phyloP scores from a whole-genome alignment of 37 sponge, comb jelly and placozoan genomes.

The Lycopodina hypogea region DNA sequence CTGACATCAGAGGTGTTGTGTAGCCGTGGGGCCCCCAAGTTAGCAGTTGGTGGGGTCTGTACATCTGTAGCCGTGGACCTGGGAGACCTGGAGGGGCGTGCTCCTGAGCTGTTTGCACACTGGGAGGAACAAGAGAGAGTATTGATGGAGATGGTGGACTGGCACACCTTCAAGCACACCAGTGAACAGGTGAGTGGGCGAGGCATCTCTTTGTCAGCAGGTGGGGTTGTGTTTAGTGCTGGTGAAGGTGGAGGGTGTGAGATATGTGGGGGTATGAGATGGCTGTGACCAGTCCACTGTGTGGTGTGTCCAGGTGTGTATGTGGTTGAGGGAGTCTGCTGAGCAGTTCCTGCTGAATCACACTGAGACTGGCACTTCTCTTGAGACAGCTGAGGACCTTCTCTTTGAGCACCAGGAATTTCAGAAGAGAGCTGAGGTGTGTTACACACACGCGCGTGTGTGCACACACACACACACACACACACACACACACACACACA shows the following conservation, averaged over 20 bases:
- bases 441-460: background rate
- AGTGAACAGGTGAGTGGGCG: conserved; percentile 25
- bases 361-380: conserved; percentile 49
- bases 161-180: conserved; percentile 32
- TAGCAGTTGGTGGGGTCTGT: conserved; percentile 31
- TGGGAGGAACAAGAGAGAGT: conserved; percentile 34
- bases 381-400: conserved; percentile 56
- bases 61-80: conserved; percentile 34
- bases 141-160: conserved; percentile 32
- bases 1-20: conserved; percentile 18
- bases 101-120: background rate
- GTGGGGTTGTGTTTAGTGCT: background rate
- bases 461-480: too few relatives aligned
- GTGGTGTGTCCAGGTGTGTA: background rate
- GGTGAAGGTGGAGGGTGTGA: background rate
- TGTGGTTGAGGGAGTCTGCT: conserved; percentile 34
- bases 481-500: conserved; percentile 1
- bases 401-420: conserved; percentile 42
- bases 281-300: too few relatives aligned
- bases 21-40: background rate
- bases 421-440: conserved; percentile 41
- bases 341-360: conserved; percentile 33
- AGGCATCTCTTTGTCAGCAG: background rate
- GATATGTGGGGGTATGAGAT: background rate
- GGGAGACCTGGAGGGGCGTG: conserved; percentile 43